Conservation (phyloP, 2,888 invertebrate genomes). For the Cheilosia scutellata region DNA sequence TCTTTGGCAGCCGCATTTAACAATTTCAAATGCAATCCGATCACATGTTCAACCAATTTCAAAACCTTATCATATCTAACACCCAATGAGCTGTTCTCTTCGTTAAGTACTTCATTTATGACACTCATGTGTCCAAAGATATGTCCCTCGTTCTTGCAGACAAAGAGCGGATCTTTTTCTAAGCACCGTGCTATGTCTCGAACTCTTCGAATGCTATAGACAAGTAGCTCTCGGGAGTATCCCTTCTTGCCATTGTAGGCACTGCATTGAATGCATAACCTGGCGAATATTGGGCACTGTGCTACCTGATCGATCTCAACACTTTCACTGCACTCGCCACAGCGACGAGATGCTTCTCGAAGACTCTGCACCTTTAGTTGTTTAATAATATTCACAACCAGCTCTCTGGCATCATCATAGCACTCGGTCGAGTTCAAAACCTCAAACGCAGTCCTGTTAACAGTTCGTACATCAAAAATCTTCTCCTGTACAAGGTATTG, state of each 20-base stretch:
- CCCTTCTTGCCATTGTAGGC: slow-evolving; percentile 77
- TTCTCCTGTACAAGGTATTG: slow-evolving; percentile 82
- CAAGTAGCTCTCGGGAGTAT: slow-evolving; percentile 79
- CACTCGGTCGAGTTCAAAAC: slow-evolving; percentile 85
- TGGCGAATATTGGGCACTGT: slow-evolving; percentile 79
- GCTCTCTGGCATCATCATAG: slow-evolving; percentile 87
- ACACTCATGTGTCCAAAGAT: slow-evolving; percentile 84
- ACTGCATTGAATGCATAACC: slow-evolving; percentile 77
- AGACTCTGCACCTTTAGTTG: slow-evolving; percentile 84
- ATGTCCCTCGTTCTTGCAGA: slow-evolving; percentile 85
- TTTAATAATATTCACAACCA: slow-evolving; percentile 85
- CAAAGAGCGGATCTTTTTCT: slow-evolving; percentile 84
- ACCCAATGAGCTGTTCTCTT: slow-evolving; percentile 52
- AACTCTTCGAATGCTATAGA: slow-evolving; percentile 80
- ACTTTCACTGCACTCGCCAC: slow-evolving; percentile 76
- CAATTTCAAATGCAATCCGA: slow-evolving; percentile 79
- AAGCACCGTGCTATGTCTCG: slow-evolving; percentile 78
- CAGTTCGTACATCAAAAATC: slow-evolving; percentile 84
- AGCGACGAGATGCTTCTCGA: slow-evolving; percentile 76
- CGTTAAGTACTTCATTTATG: slow-evolving; percentile 78
- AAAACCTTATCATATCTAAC: slow-evolving; percentile 75
- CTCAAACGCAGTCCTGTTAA: slow-evolving; percentile 84
- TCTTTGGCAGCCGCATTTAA: slow-evolving; percentile 78
- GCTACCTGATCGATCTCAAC: slow-evolving; percentile 80
- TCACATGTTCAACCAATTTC: slow-evolving; percentile 78